A percentile compares a stretch with the other conserved stretches of the same genome.
Evolutionary conservation across 2,888 invertebrate genomes (phyloP).

Genomic region (Nymphalis polychloros): DNA sequence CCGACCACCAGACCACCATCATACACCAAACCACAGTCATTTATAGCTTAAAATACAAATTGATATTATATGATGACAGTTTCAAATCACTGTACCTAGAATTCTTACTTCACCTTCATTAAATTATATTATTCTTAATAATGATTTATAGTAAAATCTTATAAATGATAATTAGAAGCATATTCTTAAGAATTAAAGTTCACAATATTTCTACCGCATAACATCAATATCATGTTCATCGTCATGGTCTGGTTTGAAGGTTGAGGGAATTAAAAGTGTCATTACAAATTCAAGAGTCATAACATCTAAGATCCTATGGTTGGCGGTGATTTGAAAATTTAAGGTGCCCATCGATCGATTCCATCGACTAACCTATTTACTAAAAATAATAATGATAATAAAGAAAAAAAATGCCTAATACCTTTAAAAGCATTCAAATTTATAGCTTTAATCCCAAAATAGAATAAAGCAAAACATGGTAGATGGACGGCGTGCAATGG

Average conservation of each 20-base stretch:
- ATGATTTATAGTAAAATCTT: too few relatives aligned
- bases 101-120: not conserved
- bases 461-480: constrained; percentile 81
- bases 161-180: too few relatives aligned
- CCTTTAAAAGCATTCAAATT: constrained; percentile 74
- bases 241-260: too few relatives aligned
- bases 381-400: not conserved
- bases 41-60: constrained; percentile 72
- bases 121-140: not conserved
- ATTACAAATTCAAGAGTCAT: too few relatives aligned
- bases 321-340: too few relatives aligned
- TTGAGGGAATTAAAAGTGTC: too few relatives aligned
- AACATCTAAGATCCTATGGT: too few relatives aligned
- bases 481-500: constrained; percentile 67
- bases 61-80: not conserved
- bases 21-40: constrained; percentile 80
- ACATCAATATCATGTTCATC: too few relatives aligned
- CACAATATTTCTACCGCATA: too few relatives aligned
- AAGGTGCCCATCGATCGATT: not conserved
- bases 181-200: too few relatives aligned
- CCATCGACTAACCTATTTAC: not conserved
- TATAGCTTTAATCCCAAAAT: constrained; percentile 80
- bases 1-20: constrained; percentile 85
- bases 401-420: constrained; percentile 37
- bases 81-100: not conserved